Base-by-base conservation (phyloP, 2,797 vertebrate species). In the Peromyscus aztecus region DNA sequence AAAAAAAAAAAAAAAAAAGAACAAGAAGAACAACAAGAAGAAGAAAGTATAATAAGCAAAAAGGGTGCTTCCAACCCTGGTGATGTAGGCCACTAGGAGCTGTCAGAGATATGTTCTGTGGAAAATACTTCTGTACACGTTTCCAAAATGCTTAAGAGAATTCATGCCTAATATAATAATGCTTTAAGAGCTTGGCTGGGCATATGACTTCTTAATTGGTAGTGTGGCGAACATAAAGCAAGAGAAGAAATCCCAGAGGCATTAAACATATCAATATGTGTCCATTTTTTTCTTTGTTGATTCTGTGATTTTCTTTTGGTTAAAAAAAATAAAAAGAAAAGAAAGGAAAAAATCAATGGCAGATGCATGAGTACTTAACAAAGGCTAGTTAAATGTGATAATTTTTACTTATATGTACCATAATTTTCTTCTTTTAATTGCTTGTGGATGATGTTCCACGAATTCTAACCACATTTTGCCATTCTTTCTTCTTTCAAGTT, bases 391-490 rank as follows among this genome's bases (percentile, higher is more conserved):
- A 97, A 97, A 73, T 91, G 34, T 63, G 77, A 81, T 83, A 93
- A 97, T 94, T 97, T 95, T 97, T 95, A 88, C 93, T 98, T 97
- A 87, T 95, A 95, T 93, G 95, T 87, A 93, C 96, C 81, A 86
- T 13, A 90, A 24, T 94, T 98, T 96, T 97, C 81, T 97, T 95
- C 43, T 95, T 95, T 96, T 89, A 95, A 93, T 94, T 97, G 37
- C 90, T 94, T 90, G 75, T 91, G 94, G 91, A 94, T 95, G 91
- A 77, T 95, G 67, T 95, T 95, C 57, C 49, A 67, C 93, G 84
- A 96, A 91, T 94, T 82, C 37, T 94, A 91, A 87, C 27, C 73
- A 90, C 90, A 90, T 94, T 97, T 97, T 96, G 89, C 31, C 63
- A 86, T 63, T 82, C 19, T 63, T 76, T 75, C 89, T 71, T 77